Percentiles rank a stretch among this genome's conserved stretches.
phyloP scores from a whole-genome alignment of 2,888 invertebrate species.

The Poecilus cupreus region DNA sequence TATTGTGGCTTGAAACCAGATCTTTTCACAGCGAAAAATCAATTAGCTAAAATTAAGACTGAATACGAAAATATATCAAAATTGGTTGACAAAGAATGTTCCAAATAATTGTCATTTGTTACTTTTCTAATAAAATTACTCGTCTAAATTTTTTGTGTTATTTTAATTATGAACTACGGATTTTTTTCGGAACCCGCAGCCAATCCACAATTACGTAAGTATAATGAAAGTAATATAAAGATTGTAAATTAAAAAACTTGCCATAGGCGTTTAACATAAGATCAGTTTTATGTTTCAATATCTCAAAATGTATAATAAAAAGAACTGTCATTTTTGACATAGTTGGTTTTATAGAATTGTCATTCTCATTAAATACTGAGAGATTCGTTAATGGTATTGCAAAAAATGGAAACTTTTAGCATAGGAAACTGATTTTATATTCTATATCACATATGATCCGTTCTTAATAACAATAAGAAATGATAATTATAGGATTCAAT shows the following conservation, averaged over 20 bases:
- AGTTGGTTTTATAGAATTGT: no score
- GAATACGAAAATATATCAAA: constrained; percentile 64
- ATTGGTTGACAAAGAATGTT: constrained; percentile 50
- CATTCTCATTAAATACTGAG: no score
- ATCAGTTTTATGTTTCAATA: not conserved
- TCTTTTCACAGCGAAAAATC: constrained; percentile 67
- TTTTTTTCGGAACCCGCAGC: constrained; percentile 1
- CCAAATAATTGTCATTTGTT: constrained; percentile 38
- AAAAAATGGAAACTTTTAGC: no score
- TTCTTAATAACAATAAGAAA: no score
- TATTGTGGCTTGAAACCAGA: constrained; percentile 68
- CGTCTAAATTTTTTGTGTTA: constrained; percentile 1
- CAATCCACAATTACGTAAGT: not conserved
- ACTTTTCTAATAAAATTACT: constrained; percentile 4
- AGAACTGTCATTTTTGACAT: no score
- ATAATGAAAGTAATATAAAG: not conserved
- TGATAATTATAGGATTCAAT: not conserved
- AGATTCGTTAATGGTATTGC: no score
- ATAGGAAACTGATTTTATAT: no score
- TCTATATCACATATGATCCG: no score
- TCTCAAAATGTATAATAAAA: no score
- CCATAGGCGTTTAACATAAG: no score
- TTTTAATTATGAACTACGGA: constrained; percentile 24
- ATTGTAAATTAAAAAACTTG: no score
- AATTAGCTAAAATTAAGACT: constrained; percentile 66